phyloP scores from a whole-genome alignment of 1,140 invertebrate genomes.

The Chionoecetes opilio region DNA sequence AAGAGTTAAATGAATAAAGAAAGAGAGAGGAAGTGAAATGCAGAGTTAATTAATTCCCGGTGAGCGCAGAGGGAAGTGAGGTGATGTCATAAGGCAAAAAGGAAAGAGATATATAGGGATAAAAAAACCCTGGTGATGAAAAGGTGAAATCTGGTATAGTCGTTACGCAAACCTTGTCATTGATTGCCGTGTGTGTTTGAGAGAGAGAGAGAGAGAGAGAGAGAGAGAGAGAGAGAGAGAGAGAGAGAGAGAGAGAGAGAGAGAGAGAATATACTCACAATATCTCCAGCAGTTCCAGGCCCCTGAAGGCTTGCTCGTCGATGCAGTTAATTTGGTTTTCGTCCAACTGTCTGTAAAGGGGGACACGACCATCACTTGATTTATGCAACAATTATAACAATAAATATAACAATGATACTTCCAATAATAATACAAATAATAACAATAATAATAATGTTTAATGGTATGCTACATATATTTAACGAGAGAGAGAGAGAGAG shows the following conservation, averaged over 20 bases:
- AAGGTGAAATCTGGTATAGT: too few species aligned
- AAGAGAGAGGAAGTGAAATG: not conserved
- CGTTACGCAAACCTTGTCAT: too few species aligned
- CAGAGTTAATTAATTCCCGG: not conserved
- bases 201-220: not conserved
- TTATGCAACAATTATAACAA: not conserved
- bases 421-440: too few species aligned
- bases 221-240: not conserved
- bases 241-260: not conserved
- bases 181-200: too few species aligned
- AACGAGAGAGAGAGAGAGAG: not conserved
- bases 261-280: constrained; percentile 88
- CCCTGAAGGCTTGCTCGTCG: constrained; percentile 93
- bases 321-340: constrained; percentile 97
- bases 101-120: not conserved
- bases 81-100: not conserved
- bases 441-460: too few species aligned
- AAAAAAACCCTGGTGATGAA: not conserved
- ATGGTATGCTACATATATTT: too few species aligned
- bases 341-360: constrained; percentile 90
- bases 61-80: not conserved
- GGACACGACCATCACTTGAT: not conserved
- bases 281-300: constrained; percentile 93
- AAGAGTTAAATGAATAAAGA: too few species aligned
- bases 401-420: too few species aligned